Percentiles rank a stretch among this genome's conserved stretches.
These are phyloP conservation scores for Aptenodytes patagonicus DNA, from an alignment of 2,113 vertebrate species.

Conservation along the genomic window DNA sequence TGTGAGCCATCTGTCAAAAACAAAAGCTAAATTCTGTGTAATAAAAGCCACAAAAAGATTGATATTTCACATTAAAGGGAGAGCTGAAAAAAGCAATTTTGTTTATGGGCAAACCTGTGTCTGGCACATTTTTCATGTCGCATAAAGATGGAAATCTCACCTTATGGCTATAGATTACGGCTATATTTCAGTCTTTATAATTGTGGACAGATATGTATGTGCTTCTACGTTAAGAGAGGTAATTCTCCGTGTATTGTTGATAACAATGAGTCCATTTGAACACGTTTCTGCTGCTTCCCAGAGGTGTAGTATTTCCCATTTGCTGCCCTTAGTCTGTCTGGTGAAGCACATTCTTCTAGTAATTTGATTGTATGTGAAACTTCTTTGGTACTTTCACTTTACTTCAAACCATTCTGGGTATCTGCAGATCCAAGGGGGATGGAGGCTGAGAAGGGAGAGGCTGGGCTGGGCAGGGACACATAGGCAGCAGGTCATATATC, in stretches of 20 bases:
- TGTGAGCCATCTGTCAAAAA: slow-evolving; percentile 72
- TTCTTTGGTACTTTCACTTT: not conserved
- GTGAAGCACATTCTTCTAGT: not conserved
- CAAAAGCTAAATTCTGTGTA: slow-evolving; percentile 71
- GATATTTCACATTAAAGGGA: slow-evolving; percentile 74
- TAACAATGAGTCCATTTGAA: not conserved
- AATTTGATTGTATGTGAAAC: not conserved
- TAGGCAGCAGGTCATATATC: fast-evolving
- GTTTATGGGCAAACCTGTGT: slow-evolving; percentile 72
- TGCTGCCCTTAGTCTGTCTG: not conserved
- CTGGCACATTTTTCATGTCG: slow-evolving; percentile 75
- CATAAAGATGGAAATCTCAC: slow-evolving; percentile 78
- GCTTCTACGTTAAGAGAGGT: not conserved
- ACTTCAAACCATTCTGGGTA: not conserved
- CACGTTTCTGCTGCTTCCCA: not conserved
- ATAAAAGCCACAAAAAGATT: slow-evolving; percentile 75
- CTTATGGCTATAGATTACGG: slow-evolving; percentile 65
- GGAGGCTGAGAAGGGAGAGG: too few species aligned
- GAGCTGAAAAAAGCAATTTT: slow-evolving; percentile 75
- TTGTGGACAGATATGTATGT: slow-evolving; percentile 53
- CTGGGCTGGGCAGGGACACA: not conserved
- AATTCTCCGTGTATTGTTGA: not conserved
- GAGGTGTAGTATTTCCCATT: not conserved
- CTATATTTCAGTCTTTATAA: slow-evolving; percentile 63
- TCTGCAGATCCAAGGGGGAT: not conserved